Base-by-base conservation (phyloP, 1,140 invertebrate genomes). In the Hirudo medicinalis region DNA sequence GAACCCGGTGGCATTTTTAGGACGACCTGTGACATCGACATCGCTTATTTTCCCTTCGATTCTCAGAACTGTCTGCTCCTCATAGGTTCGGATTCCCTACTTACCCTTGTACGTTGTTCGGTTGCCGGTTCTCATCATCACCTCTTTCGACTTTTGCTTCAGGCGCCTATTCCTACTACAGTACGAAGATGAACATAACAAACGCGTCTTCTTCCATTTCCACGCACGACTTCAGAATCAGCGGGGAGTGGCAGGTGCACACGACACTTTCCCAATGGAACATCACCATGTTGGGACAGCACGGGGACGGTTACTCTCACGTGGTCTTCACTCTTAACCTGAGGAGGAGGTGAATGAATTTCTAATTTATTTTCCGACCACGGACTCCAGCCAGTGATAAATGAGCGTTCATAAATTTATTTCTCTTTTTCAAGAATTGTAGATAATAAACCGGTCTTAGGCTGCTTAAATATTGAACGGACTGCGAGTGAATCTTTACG, bases 1-100 rank as follows among this genome's bases (percentile, higher is more conserved):
- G 91, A 97, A 79, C 94, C 94, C 76, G 94, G 94, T 77, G 72
- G 72, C 20, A 97, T 97, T 82, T 96, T 97, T 80, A 96, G 97
- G 80, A 94, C 91, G 2, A 94, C 92, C 9, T 97, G 94, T 67
- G 71, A 75, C 60, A 76, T 76, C 72, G 91, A 95, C 79, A 95
- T 96, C 43, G 55, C 68, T 22, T 74, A 74, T 53, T 74, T 74
- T 88, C 89, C 88, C 0, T 87, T 86, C 72, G 88, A 89, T 77
- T 80, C 79, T n/a, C 88, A 90, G 76, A 81, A 77, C 0, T 90
- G 89, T 76, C 77, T 76, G 5, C 75, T 90, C 2, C 84, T 83
- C 71, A 81, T 90, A 20, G 88, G 88, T 63, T 63, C 15, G 43
- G 11, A 49, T 49, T 49, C 5, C 3, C 43, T 49, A 15, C 43